Percentiles rank a stretch among this genome's conserved stretches.
Evolutionary conservation across 2,888 invertebrate genomes (phyloP).

Genomic region (Drosophila tanythrix): DNA sequence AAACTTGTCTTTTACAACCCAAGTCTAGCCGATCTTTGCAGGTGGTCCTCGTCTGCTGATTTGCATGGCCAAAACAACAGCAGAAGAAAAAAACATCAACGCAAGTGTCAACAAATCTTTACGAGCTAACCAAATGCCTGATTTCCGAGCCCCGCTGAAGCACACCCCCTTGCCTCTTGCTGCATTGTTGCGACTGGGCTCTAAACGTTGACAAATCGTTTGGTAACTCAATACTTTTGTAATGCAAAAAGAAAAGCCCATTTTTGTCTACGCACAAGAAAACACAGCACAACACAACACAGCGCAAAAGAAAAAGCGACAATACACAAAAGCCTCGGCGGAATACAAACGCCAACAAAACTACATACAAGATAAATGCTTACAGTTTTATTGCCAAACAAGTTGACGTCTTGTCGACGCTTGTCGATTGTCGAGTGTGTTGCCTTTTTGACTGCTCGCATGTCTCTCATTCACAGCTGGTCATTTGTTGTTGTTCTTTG

Average conservation of each 20-base stretch:
- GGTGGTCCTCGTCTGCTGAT: constrained; percentile 65
- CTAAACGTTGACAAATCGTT: constrained; percentile 81
- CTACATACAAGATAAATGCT: constrained; percentile 75
- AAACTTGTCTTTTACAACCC: constrained; percentile 11
- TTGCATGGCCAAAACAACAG: constrained; percentile 48
- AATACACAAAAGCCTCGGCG: constrained; percentile 44
- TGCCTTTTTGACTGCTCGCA: constrained; percentile 31
- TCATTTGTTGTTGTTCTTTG: constrained; percentile 44
- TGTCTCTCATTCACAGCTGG: constrained; percentile 21
- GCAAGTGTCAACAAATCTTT: constrained; percentile 75
- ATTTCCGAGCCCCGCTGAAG: constrained; percentile 16
- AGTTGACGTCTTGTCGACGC: constrained; percentile 64
- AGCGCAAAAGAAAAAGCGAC: constrained; percentile 31
- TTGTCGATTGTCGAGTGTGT: constrained; percentile 40
- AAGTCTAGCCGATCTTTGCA: constrained; percentile 32
- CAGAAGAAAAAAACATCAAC: constrained; percentile 55
- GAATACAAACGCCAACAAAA: constrained; percentile 33
- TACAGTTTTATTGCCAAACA: constrained; percentile 80
- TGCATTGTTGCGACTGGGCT: constrained; percentile 20
- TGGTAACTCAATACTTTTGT: constrained; percentile 79
- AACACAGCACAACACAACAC: constrained; percentile 24
- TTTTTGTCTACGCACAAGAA: constrained; percentile 71
- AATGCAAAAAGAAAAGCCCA: constrained; percentile 73
- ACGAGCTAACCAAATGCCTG: constrained; percentile 74
- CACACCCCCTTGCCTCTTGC: neutral